Percentiles rank a stretch among this genome's conserved stretches.
Conservation (phyloP, 2,797 vertebrate species). For the Allobates femoralis region DNA sequence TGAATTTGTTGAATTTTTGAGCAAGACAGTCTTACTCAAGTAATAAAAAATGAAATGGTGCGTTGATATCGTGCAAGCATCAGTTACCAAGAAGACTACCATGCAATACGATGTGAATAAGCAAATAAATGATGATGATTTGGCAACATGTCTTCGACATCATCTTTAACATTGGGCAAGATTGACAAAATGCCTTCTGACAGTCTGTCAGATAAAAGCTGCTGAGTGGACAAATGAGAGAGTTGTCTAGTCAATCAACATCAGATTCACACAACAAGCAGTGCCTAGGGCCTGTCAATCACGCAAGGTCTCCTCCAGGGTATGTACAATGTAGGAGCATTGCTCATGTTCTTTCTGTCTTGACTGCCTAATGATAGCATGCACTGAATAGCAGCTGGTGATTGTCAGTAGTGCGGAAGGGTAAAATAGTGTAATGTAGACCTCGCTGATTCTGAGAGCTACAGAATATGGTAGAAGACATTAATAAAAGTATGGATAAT, state of each 20-base stretch:
- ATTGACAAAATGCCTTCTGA: slow-evolving; percentile 30
- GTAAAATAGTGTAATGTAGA: neutral
- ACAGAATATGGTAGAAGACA: too few relatives aligned
- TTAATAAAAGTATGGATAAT: neutral
- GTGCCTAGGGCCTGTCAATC: slow-evolving; percentile 43
- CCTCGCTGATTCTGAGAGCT: neutral
- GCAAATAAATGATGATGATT: neutral
- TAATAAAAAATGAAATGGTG: too few relatives aligned
- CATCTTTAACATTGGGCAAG: neutral
- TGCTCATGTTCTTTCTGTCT: neutral
- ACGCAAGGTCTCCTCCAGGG: slow-evolving; percentile 12
- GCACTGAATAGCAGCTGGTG: slow-evolving; percentile 19
- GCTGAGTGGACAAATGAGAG: slow-evolving; percentile 47
- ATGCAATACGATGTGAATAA: neutral
- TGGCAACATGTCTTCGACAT: slow-evolving; percentile 18
- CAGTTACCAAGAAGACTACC: neutral
- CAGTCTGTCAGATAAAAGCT: slow-evolving; percentile 48
- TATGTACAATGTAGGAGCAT: neutral
- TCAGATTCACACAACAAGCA: neutral
- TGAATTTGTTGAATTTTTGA: too few relatives aligned
- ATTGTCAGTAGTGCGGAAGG: slow-evolving; percentile 14
- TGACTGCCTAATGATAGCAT: slow-evolving; percentile 9
- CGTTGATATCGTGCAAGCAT: neutral
- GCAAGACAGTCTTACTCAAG: neutral
- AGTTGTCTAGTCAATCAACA: slow-evolving; percentile 45